Conservation (phyloP, 2,888 invertebrate genomes). For the Papilio protenor region DNA sequence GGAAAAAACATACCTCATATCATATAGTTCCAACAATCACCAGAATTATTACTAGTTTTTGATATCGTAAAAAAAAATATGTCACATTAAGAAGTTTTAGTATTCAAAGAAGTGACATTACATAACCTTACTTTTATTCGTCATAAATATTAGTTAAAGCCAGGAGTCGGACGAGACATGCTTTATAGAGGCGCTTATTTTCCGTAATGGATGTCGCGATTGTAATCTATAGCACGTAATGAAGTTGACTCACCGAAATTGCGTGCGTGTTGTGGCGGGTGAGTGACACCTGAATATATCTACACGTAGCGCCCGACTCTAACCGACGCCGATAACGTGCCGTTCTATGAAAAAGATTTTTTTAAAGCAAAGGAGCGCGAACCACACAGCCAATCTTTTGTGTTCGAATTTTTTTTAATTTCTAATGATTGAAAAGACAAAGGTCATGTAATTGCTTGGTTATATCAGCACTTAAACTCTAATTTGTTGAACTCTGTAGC, state of each 20-base stretch:
- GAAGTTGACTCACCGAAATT: slow-evolving; percentile 43
- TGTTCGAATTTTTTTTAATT: slow-evolving; percentile 1
- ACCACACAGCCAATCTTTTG: not conserved
- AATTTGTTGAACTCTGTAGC: not conserved
- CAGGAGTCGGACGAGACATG: slow-evolving; percentile 32
- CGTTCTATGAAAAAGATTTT: slow-evolving; percentile 19
- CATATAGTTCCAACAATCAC: not conserved
- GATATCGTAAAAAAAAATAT: not conserved
- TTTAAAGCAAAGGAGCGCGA: slow-evolving; percentile 19
- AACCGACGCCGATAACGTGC: slow-evolving; percentile 28
- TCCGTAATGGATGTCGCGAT: slow-evolving; percentile 43
- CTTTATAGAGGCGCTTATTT: slow-evolving; percentile 43
- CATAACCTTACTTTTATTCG: slow-evolving; percentile 25
- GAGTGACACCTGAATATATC: slow-evolving; percentile 39
- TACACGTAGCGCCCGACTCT: slow-evolving; percentile 28
- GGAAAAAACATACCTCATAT: not conserved
- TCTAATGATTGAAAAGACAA: not conserved
- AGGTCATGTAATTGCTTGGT: not conserved
- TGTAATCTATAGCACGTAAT: slow-evolving; percentile 45
- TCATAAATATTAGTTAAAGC: slow-evolving; percentile 24
- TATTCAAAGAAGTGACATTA: slow-evolving; percentile 22
- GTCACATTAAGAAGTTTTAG: not conserved
- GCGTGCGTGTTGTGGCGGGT: slow-evolving; percentile 40
- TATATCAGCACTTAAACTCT: not conserved
- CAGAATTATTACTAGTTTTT: not conserved